Percentiles rank a stretch among this genome's conserved stretches.
phyloP scores from a whole-genome alignment of 2,888 invertebrate species.

The Isoperla grammatica region DNA sequence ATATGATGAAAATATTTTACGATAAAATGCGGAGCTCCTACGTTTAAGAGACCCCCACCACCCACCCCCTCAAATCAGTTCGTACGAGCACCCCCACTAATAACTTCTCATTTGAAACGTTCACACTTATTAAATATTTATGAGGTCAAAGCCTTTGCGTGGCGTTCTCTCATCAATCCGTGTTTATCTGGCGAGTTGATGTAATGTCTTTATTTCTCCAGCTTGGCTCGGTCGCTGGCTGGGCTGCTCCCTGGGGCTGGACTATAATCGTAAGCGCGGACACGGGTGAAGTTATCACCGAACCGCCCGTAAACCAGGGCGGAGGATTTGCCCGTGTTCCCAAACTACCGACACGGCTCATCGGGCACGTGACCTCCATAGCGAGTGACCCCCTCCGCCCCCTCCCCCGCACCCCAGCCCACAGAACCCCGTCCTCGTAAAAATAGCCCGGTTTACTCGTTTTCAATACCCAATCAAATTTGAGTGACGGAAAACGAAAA shows the following conservation, averaged over 20 bases:
- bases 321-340: constrained; percentile 4
- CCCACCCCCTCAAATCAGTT: not conserved
- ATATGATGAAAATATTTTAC: too few species aligned
- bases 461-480: too few species aligned
- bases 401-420: too few species aligned
- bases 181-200: too few species aligned
- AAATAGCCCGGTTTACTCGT: too few species aligned
- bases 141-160: constrained; percentile 5
- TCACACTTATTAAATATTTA: constrained; percentile 2
- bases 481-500: too few species aligned
- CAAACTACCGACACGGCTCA: not conserved
- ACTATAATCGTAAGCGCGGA: not conserved
- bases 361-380: not conserved
- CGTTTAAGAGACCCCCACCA: not conserved
- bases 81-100: not conserved
- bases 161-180: not conserved
- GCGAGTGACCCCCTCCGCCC: too few species aligned
- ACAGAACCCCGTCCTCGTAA: too few species aligned
- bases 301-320: not conserved
- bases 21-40: not conserved
- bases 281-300: constrained; percentile 11
- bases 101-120: not conserved
- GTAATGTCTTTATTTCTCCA: too few species aligned
- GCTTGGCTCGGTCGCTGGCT: too few species aligned
- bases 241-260: constrained; percentile 1